These are phyloP conservation scores for Puntigrus tetrazona DNA, from an alignment of 2,113 vertebrate genomes.

Conservation along the genomic window DNA sequence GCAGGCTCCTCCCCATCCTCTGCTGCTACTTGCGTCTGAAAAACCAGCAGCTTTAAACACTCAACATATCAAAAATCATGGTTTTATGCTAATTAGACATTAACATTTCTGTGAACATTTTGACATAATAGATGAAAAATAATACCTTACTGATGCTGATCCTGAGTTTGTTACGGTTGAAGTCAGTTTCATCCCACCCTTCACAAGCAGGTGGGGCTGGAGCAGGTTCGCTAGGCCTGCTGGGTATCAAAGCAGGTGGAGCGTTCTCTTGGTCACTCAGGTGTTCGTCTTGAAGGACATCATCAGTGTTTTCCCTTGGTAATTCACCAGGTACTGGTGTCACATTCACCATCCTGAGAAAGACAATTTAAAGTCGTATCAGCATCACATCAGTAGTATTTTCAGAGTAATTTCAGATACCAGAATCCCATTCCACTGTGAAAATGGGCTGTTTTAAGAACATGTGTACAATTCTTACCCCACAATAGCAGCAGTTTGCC, in stretches of 20 bases:
- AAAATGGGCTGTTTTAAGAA: conserved; percentile 11
- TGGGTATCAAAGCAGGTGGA: conserved; percentile 80
- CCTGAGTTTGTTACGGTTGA: conserved; percentile 98
- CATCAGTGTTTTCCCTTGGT: conserved; percentile 94
- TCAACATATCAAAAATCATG: not conserved
- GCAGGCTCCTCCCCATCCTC: conserved; percentile 85
- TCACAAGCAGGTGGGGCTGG: conserved; percentile 79
- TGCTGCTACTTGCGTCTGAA: conserved; percentile 76
- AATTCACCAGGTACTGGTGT: conserved; percentile 89
- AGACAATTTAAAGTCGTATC: not conserved
- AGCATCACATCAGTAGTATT: not conserved
- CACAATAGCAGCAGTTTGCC: conserved; percentile 94
- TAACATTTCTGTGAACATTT: not conserved
- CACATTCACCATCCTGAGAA: conserved; percentile 83
- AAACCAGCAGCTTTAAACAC: not conserved
- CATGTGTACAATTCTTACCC: conserved; percentile 80
- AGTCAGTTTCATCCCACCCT: conserved; percentile 95
- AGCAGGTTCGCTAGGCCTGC: conserved; percentile 66
- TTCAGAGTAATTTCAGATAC: not conserved
- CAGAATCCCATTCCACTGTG: not conserved
- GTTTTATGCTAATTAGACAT: not conserved
- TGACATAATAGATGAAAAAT: not conserved
- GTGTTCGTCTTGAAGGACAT: conserved; percentile 96
- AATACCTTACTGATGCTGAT: conserved; percentile 96
- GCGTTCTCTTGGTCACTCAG: conserved; percentile 98